These are phyloP conservation scores for Pleuronectes platessa DNA, from an alignment of 2,113 vertebrate species.

Conservation along the genomic window DNA sequence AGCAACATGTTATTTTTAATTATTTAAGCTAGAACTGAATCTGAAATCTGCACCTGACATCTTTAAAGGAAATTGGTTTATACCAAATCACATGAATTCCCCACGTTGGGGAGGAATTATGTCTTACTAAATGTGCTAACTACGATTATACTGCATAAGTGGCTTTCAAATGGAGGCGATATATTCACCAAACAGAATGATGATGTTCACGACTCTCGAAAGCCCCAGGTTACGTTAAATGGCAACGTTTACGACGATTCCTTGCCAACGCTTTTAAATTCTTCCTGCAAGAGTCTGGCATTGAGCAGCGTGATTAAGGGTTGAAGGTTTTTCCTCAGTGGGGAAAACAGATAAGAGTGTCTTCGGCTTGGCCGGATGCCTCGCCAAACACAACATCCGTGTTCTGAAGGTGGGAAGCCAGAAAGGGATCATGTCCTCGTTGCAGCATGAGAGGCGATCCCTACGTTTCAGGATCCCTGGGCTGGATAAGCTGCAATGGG, in stretches of 20 bases:
- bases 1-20: conserved; percentile 20
- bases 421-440: not conserved
- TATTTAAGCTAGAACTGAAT: conserved; percentile 5
- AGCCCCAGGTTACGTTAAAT: not conserved
- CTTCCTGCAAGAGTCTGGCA: not conserved
- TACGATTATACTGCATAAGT: not conserved
- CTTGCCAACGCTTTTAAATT: not conserved
- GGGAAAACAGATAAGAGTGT: not conserved
- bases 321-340: not conserved
- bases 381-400: not conserved
- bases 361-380: not conserved
- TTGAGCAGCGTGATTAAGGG: not conserved
- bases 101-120: not conserved
- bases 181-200: not conserved
- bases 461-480: not conserved
- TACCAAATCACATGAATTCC: not conserved
- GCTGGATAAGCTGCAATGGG: not conserved
- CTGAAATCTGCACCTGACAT: not conserved
- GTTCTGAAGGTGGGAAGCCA: not conserved
- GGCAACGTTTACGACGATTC: not conserved
- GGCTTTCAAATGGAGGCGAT: not conserved
- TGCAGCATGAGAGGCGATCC: not conserved
- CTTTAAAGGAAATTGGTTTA: conserved; percentile 13
- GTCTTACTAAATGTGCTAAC: not conserved
- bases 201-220: conserved; percentile 1